Evolutionary conservation across 2,113 vertebrate species (phyloP).

Genomic region (Onychostoma macrolepis): DNA sequence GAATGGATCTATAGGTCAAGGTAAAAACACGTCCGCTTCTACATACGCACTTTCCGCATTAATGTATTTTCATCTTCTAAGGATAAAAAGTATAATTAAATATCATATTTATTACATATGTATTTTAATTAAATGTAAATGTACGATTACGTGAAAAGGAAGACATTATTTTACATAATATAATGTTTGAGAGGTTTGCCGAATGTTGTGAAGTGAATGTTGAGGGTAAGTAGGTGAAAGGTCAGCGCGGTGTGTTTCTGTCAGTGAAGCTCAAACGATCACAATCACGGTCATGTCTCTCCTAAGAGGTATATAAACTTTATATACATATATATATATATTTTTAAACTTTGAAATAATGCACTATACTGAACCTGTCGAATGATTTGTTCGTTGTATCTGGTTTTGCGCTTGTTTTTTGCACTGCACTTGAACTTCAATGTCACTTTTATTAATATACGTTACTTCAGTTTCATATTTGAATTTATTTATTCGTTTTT

Average conservation of each 20-base stretch:
- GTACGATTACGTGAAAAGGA: not conserved
- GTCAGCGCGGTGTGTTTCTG: constrained; percentile 31
- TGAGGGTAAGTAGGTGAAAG: constrained; percentile 67
- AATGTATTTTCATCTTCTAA: not conserved
- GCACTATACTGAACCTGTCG: not conserved
- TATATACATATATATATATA: not conserved
- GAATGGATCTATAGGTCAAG: not conserved
- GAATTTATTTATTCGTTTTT: not conserved
- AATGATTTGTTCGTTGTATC: not conserved
- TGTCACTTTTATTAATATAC: not conserved
- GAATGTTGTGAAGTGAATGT: constrained; percentile 54
- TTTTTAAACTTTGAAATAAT: not conserved
- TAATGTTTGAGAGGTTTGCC: constrained; percentile 2
- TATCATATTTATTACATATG: not conserved
- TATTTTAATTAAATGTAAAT: not conserved
- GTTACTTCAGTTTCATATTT: not conserved
- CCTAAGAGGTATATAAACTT: constrained; percentile 72
- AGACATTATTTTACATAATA: not conserved
- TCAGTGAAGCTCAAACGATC: not conserved
- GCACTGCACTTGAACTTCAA: not conserved
- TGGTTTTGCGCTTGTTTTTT: not conserved
- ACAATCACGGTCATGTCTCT: constrained; percentile 69
- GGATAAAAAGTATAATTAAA: not conserved
- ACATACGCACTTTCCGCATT: constrained; percentile 40
- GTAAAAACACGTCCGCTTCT: not conserved